Percentiles rank a stretch among this genome's conserved stretches.
These are phyloP conservation scores for Saccostrea echinata DNA, from an alignment of 1,140 invertebrate genomes.

Conservation along the genomic window DNA sequence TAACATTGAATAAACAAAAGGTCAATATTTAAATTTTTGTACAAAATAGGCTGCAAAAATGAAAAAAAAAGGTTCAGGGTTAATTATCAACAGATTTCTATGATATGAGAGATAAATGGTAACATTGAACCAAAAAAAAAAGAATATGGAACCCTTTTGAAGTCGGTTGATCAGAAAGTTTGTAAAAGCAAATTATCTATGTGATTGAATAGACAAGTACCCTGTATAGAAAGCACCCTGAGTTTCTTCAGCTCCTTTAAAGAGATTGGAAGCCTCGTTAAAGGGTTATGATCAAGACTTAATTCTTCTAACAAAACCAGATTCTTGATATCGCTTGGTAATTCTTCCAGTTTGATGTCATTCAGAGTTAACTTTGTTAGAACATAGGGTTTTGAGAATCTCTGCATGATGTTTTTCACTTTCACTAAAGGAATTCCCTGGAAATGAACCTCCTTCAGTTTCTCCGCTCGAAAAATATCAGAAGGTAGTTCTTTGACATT, in stretches of 20 bases:
- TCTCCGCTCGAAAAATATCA: constrained; percentile 63
- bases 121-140: too few species aligned
- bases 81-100: too few species aligned
- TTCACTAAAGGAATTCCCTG: constrained; percentile 59
- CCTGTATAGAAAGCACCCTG: constrained; percentile 64
- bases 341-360: constrained; percentile 58
- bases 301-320: constrained; percentile 62
- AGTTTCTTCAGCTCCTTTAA: constrained; percentile 64
- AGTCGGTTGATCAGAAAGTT: too few species aligned
- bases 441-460: constrained; percentile 49
- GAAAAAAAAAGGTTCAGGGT: too few species aligned
- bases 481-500: constrained; percentile 60
- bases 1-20: too few species aligned
- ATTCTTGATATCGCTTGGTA: constrained; percentile 63
- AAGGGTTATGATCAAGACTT: constrained; percentile 67
- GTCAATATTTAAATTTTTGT: too few species aligned
- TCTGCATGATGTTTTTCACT: constrained; percentile 55
- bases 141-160: too few species aligned
- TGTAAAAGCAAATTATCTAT: too few species aligned
- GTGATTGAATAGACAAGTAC: too few species aligned
- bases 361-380: constrained; percentile 61
- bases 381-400: constrained; percentile 30
- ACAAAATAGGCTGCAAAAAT: too few species aligned
- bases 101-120: too few species aligned
- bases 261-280: constrained; percentile 64